Evolutionary conservation across 1,140 invertebrate species (phyloP).

Genomic region (Ladona fulva): DNA sequence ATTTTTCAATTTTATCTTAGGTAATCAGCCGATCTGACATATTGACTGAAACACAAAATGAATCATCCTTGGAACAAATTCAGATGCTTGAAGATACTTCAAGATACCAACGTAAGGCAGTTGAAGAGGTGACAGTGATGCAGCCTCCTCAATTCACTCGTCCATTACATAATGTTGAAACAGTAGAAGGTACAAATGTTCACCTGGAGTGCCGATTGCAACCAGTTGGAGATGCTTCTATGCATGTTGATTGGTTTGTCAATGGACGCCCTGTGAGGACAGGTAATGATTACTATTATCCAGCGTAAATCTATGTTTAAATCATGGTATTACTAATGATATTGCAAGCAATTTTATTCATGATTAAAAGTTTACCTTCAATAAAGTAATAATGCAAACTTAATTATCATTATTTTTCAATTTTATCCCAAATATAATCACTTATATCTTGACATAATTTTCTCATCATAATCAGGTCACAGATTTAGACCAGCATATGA

Average conservation of each 20-base stretch:
- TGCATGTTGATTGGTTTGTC: slow-evolving; percentile 95
- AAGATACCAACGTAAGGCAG: slow-evolving; percentile 54
- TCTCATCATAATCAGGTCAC: no score
- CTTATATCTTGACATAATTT: not conserved
- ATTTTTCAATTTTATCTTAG: slow-evolving; percentile 23
- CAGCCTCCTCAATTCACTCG: slow-evolving; percentile 81
- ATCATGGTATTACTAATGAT: no score
- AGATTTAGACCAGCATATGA: slow-evolving; percentile 93
- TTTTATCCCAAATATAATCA: not conserved
- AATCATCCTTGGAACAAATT: slow-evolving; percentile 89
- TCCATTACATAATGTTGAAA: slow-evolving; percentile 81
- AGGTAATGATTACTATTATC: slow-evolving; percentile 29
- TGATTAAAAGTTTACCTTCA: not conserved
- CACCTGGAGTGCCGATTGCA: slow-evolving; percentile 87
- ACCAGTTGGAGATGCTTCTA: slow-evolving; percentile 88
- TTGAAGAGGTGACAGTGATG: slow-evolving; percentile 68
- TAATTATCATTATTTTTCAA: not conserved
- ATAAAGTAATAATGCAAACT: not conserved
- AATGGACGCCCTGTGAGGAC: slow-evolving; percentile 82
- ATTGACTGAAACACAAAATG: slow-evolving; percentile 88
- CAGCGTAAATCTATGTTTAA: no score
- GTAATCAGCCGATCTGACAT: slow-evolving; percentile 73
- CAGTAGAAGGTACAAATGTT: slow-evolving; percentile 83
- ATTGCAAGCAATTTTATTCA: no score
- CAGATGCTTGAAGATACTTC: slow-evolving; percentile 86